Base-by-base conservation (phyloP, 2,113 vertebrate species). In the Panthera tigris region DNA sequence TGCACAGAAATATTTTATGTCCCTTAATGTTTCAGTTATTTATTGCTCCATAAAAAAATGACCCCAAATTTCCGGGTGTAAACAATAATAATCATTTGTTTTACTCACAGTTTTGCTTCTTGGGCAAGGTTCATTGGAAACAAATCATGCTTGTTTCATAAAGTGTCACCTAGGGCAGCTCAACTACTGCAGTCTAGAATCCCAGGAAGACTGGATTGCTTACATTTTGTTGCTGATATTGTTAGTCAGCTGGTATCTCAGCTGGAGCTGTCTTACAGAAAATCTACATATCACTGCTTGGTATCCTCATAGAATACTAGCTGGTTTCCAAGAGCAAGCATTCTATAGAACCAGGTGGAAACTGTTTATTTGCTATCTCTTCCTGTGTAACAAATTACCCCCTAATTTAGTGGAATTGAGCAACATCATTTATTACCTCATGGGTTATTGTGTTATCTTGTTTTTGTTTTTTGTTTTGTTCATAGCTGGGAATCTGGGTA, bases 21-120 rank as follows among this genome's bases (percentile, higher is more conserved):
- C 74, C 69, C 19, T n/a, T 94, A 87, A 91, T 96, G n/a, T 88
- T 97, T 94, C 55, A 74, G 61, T 91, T 88, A 84, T 93, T 97
- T 91, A 95, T 71, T 87, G 50, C 39, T 90, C 36, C 45, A 73
- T 95, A 92, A 94, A n/a, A n/a, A 91, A 94, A 95, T 95, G 73
- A 94, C 68, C 66, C 45, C 29, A 23, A 87, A 90, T 96, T 94
- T 97, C 63, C 14, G 78, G 55, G 36, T 68, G 63, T 92, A 94
- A 94, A 86, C 61, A 84, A 80, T 88, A 66, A 82, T 95, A 76
- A 95, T 78, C 68, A 19, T 91, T 96, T 95, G 39, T 91, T 97
- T 95, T 80, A 61, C 50, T 98, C 76, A 87, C 55, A 91, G 57
- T 91, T 83, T 74, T 95, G 52, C 68, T 90, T 90, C 33, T 87